A percentile compares a stretch with the other conserved stretches of the same genome.
Evolutionary conservation across 2,888 invertebrate species (phyloP).

Genomic region (Nomada fucata): DNA sequence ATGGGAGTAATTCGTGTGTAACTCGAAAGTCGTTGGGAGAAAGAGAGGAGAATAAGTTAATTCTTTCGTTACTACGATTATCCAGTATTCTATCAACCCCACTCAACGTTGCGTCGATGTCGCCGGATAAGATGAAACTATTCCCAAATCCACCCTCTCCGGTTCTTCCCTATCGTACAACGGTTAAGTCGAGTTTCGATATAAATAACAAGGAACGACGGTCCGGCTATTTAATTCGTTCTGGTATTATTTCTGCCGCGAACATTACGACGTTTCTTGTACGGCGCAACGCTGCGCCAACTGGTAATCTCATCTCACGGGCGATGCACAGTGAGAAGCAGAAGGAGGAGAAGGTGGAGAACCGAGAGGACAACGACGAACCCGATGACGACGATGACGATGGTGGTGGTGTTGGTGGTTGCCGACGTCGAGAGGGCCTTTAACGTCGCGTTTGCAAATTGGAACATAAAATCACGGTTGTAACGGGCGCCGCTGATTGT

Average conservation of each 20-base stretch:
- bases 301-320: constrained; percentile 54
- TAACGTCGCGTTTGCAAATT: constrained; percentile 81
- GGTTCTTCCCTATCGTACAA: background rate
- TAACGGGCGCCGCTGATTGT: constrained; percentile 81
- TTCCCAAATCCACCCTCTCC: background rate
- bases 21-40: background rate
- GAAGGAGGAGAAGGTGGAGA: constrained; percentile 17
- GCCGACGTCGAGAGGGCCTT: constrained; percentile 64
- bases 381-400: constrained; percentile 37
- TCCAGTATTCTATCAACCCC: background rate
- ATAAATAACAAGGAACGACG: constrained; percentile 6
- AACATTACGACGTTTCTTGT: constrained; percentile 41
- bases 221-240: constrained; percentile 35
- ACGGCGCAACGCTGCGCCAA: constrained; percentile 17
- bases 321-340: constrained; percentile 18
- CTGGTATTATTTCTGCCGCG: constrained; percentile 41
- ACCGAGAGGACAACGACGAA: constrained; percentile 31
- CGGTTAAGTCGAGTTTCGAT: constrained; percentile 8
- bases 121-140: background rate
- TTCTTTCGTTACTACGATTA: background rate
- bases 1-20: background rate
- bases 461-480: constrained; percentile 82
- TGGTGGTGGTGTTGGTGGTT: constrained; percentile 42
- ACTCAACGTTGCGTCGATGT: background rate
- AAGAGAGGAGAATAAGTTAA: background rate